Conservation (phyloP, 2,797 vertebrate genomes). For the Leuciscus waleckii region DNA sequence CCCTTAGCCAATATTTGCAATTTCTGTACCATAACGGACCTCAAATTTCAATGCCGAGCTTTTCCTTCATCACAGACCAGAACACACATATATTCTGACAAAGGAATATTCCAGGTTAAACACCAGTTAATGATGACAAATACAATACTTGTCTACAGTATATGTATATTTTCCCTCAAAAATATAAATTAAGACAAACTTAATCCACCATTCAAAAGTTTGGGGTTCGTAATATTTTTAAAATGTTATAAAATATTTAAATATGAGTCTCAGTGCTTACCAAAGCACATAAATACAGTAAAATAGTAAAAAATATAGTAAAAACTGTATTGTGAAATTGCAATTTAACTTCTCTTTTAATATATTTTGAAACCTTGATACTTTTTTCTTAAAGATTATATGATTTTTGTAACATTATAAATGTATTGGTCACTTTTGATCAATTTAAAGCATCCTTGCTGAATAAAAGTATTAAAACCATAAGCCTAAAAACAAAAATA, state of each 20-base stretch:
- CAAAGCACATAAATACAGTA: background rate
- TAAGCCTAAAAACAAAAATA: background rate
- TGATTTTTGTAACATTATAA: background rate
- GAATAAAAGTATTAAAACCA: background rate
- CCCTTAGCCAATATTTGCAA: slow-evolving; percentile 15
- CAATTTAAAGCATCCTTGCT: background rate
- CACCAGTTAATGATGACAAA: background rate
- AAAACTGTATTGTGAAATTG: background rate
- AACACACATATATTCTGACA: slow-evolving; percentile 46
- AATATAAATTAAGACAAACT: background rate
- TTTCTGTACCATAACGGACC: slow-evolving; percentile 56
- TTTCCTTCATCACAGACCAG: slow-evolving; percentile 72
- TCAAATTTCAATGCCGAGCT: slow-evolving; percentile 66
- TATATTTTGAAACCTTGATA: background rate
- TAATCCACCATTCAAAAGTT: background rate
- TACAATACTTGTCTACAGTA: too few species aligned
- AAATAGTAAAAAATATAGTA: background rate
- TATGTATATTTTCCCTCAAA: too few species aligned
- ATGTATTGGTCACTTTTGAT: background rate
- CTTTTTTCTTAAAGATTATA: background rate
- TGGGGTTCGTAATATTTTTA: background rate
- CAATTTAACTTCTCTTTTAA: background rate
- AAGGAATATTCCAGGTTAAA: slow-evolving; percentile 31
- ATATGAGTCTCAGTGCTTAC: background rate
- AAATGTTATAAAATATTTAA: background rate